Base-by-base conservation (phyloP, 1,140 invertebrate species). In the Lordiphosa clarofinis region DNA sequence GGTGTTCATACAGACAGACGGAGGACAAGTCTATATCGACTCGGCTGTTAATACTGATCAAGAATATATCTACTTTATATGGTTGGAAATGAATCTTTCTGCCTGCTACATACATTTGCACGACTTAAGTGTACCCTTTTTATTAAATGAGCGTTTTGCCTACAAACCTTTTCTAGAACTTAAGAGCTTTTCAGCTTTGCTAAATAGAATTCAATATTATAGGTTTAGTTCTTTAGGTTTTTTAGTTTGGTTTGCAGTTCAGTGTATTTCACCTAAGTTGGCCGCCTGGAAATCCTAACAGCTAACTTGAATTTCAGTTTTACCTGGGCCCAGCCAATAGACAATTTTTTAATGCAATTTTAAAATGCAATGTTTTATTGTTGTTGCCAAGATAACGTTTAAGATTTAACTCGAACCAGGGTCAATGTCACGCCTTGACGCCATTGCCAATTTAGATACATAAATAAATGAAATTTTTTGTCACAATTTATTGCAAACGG, bases 341-440 rank as follows among this genome's bases (percentile, higher is more conserved):
- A 66, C 39, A 81, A 72, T 72, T 82, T 72, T 81, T 81, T 76
- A 81, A 82, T 82, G 62, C 73, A 75, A 82, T 75, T 57, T 62
- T 71, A 78, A 67, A 57, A 52, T 55, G 47, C 52, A 61, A 56
- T 38, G 60, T 62, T 67, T 68, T 73, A 66, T 59, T 75, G 62
- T 55, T 55, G 47, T 56, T 69, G 58, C 38, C 47, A 49, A 52
- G 58, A 70, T 70, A 68, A 70, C 65, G 58, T 70, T 56, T 69
- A 55, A 50, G 55, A 38, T 70, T 53, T 47, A 53, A 55, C 46
- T 46, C 49, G 48, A 57, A 56, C 57, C 58, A 69, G 73, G 78
- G 78, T 84, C 78, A 84, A 78, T 84, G 78, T 84, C 79, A 62
- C 78, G 61, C 78, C 78, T 84, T 84, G 78, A 73, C 57, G 73